These are phyloP conservation scores for Pongo abelii DNA, from an alignment of 2,113 vertebrate species.

Conservation along the genomic window DNA sequence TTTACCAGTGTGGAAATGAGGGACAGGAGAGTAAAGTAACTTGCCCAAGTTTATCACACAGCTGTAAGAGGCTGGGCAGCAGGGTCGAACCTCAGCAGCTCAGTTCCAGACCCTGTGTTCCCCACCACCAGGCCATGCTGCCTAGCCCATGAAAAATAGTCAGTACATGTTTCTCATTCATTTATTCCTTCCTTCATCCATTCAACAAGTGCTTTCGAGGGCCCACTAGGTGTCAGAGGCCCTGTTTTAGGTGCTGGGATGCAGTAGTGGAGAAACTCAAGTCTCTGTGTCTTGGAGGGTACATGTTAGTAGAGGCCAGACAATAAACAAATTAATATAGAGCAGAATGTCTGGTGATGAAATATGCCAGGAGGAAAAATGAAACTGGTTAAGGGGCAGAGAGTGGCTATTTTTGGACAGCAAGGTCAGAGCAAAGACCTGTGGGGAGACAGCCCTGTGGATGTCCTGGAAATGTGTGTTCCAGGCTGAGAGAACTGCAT, in stretches of 20 bases:
- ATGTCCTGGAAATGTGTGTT: not conserved
- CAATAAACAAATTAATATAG: not conserved
- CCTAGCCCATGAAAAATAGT: not conserved
- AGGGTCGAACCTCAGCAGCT: not conserved
- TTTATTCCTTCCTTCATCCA: no score
- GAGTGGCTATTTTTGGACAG: not conserved
- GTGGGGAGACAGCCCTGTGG: not conserved
- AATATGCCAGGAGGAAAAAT: fast-evolving
- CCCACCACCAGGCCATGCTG: not conserved
- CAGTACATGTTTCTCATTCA: not conserved
- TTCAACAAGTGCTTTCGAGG: no score
- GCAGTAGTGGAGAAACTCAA: not conserved
- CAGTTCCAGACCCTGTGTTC: not conserved
- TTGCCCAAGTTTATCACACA: not conserved
- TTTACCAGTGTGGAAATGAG: not conserved
- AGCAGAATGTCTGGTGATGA: not conserved
- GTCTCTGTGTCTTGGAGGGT: not conserved
- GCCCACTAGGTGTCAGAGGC: no score
- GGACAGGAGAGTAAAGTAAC: not conserved
- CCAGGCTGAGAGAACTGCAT: not conserved
- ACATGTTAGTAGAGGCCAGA: not conserved
- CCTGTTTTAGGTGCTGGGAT: not conserved
- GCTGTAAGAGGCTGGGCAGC: fast-evolving
- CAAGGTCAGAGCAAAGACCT: not conserved
- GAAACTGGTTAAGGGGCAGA: no score